Base-by-base conservation (phyloP, 2,797 vertebrate genomes). In the Hylomyscus alleni region DNA sequence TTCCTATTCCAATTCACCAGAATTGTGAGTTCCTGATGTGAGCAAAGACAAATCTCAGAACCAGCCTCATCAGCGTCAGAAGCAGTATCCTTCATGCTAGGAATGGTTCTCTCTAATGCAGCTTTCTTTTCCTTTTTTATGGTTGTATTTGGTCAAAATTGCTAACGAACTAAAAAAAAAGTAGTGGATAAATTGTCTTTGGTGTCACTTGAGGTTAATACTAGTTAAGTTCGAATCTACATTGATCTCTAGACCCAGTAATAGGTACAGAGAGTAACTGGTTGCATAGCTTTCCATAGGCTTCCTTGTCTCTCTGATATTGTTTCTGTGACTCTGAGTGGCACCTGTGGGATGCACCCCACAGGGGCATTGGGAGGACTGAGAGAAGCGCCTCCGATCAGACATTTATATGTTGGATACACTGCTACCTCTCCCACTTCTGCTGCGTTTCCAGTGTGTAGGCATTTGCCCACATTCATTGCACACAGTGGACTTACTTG, bases 1-100 rank as follows among this genome's bases (percentile, higher is more conserved):
- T 90, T 73, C 80, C 91, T 93, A 76, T 67, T 84, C 15, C 34
- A 17, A 52, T 77, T 96, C 67, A 75, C 10, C 56, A 93, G 65
- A 90, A 19, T 20, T 69, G 40, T 22, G 14, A 44, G 69, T 65
- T 85, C 81, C 60, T 95, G 75, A 69, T 67, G 65, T 92, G n/a
- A 95, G n/a, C 84, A 91, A 90, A 67, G 65, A 60, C 65, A 88
- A 88, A 24, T 92, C 93, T 97, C 31, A 89, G 58, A 91, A 94
- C 91, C 93, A 89, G 89, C 78, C n/a, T 90, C 40, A 40, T 40
- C 20, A 82, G 10, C 5, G 17, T 94, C 84, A 85, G 76, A 91
- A 84, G 95, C 86, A 87, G 47, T 81, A 58, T 69, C 54, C 94
- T 97, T 95, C 94, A 52, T 50, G 22, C 83, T 69, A 60, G 76